phyloP scores from a whole-genome alignment of 2,113 vertebrate species.

The Oncorhynchus nerka region DNA sequence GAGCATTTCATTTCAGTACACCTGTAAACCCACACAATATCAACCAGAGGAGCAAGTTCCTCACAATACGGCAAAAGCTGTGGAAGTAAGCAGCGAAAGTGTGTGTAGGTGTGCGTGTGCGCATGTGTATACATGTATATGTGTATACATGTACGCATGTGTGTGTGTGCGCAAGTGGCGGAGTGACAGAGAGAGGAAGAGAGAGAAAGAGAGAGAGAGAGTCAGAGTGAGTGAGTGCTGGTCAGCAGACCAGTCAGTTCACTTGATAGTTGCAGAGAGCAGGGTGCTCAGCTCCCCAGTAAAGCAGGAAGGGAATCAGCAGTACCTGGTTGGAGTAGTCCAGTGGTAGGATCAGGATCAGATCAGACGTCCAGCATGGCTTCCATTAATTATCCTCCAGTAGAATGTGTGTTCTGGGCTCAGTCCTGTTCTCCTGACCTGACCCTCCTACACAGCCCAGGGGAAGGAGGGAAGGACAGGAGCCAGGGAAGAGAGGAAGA shows the following conservation, averaged over 20 bases:
- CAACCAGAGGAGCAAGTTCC: conserved; percentile 42
- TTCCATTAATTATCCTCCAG: conserved; percentile 71
- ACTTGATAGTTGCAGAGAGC: conserved; percentile 40
- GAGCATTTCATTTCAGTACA: conserved; percentile 67
- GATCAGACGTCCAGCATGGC: conserved; percentile 49
- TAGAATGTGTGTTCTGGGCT: conserved; percentile 56
- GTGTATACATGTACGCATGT: conserved; percentile 10
- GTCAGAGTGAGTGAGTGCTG: conserved; percentile 53
- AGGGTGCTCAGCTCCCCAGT: conserved; percentile 30
- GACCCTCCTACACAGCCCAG: conserved; percentile 59
- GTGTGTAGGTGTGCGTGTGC: conserved; percentile 6
- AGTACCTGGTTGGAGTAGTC: conserved; percentile 68
- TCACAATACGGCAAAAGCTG: conserved; percentile 55
- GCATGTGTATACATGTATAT: too few relatives aligned
- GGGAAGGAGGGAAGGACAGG: conserved; percentile 58
- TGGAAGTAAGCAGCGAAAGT: conserved; percentile 63
- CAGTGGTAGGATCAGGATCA: conserved; percentile 33
- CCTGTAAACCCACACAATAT: conserved; percentile 68
- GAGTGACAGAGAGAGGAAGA: conserved; percentile 22
- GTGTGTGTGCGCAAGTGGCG: conserved; percentile 14
- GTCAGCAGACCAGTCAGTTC: conserved; percentile 64
- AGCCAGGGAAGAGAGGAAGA: conserved; percentile 29
- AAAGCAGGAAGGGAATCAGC: conserved; percentile 35
- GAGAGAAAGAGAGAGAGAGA: conserved; percentile 19
- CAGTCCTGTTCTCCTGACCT: conserved; percentile 59